Evolutionary conservation across 2,113 vertebrate genomes (phyloP).

Genomic region (Rafetus swinhoei): DNA sequence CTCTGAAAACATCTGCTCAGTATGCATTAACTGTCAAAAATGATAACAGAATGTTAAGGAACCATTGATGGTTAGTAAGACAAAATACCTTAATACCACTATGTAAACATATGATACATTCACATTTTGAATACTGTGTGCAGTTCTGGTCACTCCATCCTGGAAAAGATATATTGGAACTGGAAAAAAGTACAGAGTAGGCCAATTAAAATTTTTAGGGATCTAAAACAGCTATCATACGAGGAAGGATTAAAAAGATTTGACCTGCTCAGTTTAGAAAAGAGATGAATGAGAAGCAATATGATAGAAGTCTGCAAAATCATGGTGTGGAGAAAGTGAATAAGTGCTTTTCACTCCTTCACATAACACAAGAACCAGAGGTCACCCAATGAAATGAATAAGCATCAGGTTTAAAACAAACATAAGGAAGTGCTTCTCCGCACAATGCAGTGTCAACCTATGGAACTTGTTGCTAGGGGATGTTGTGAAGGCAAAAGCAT

Average conservation of each 20-base stretch:
- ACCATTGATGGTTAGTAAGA: not conserved
- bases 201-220: not conserved
- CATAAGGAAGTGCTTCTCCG: not conserved
- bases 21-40: not conserved
- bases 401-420: not conserved
- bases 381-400: not conserved
- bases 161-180: not conserved
- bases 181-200: not conserved
- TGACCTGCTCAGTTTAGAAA: not conserved
- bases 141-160: not conserved
- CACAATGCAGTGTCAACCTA: not conserved
- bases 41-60: not conserved
- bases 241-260: not conserved
- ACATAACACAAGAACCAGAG: not conserved
- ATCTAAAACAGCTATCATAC: not conserved
- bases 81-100: not conserved
- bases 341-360: not conserved
- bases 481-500: not conserved
- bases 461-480: not conserved
- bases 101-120: not conserved
- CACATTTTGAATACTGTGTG: not conserved
- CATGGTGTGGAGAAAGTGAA: not conserved
- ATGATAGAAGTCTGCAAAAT: not conserved
- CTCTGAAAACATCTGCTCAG: not conserved
- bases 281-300: not conserved